Percentiles rank a stretch among this genome's conserved stretches.
phyloP scores from a whole-genome alignment of 1,140 invertebrate species.

The Panagrolaimus sp. region DNA sequence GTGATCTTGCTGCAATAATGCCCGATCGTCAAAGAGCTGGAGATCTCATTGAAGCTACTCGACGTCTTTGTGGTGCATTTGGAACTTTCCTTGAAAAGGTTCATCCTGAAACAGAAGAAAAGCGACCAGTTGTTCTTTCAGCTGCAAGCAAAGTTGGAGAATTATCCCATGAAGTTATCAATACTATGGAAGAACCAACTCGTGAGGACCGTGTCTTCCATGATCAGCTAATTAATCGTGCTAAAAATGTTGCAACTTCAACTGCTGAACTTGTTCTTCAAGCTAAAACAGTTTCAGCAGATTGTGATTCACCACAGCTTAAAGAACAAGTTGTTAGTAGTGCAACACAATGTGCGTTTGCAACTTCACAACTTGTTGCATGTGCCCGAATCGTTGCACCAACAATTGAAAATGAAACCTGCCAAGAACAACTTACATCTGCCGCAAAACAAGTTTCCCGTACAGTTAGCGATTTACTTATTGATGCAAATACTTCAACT shows the following conservation, averaged over 20 bases:
- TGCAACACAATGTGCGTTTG: slow-evolving; percentile 89
- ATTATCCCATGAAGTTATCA: slow-evolving; percentile 84
- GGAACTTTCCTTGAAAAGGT: slow-evolving; percentile 74
- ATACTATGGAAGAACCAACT: slow-evolving; percentile 85
- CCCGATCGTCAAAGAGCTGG: slow-evolving; percentile 76
- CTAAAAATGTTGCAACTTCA: slow-evolving; percentile 52
- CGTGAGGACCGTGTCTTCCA: slow-evolving; percentile 65
- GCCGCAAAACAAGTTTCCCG: slow-evolving; percentile 84
- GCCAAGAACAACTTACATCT: slow-evolving; percentile 84
- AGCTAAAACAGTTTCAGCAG: slow-evolving; percentile 67
- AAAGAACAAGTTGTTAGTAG: slow-evolving; percentile 68
- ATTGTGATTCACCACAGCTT: slow-evolving; percentile 66
- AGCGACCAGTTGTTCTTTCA: slow-evolving; percentile 73
- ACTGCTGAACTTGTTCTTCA: slow-evolving; percentile 71
- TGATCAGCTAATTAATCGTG: slow-evolving; percentile 50
- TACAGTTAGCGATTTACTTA: slow-evolving; percentile 82
- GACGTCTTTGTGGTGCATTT: slow-evolving; percentile 84
- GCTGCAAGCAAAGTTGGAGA: slow-evolving; percentile 91
- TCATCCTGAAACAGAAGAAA: slow-evolving; percentile 48
- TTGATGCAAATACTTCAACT: slow-evolving; percentile 70
- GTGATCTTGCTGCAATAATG: slow-evolving; percentile 88
- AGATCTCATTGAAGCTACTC: slow-evolving; percentile 79
- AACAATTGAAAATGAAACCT: slow-evolving; percentile 77
- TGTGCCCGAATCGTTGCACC: slow-evolving; percentile 79
- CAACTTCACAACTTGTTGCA: slow-evolving; percentile 92